Conservation (phyloP, 2,113 vertebrate genomes). For the Taurulus bubalis region DNA sequence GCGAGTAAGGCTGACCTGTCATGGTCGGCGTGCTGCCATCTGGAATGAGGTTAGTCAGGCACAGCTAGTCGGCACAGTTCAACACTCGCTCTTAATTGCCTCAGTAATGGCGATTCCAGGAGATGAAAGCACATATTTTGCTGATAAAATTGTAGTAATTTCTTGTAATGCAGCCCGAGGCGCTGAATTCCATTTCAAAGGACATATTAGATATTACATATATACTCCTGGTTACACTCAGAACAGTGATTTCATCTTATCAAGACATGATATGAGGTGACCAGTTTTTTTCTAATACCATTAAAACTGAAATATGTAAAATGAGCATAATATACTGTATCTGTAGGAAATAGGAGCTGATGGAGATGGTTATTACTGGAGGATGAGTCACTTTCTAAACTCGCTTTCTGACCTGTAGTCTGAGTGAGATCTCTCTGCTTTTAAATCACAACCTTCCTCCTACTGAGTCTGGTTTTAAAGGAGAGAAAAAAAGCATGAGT, state of each 20-base stretch:
- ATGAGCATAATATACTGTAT: neutral
- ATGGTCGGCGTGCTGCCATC: slow-evolving; percentile 39
- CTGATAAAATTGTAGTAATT: slow-evolving; percentile 8
- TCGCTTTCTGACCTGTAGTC: neutral
- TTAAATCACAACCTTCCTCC: neutral
- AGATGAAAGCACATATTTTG: slow-evolving; percentile 28
- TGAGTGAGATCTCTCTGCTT: neutral
- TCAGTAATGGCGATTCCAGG: neutral
- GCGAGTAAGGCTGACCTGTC: slow-evolving; percentile 33
- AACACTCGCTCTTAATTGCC: slow-evolving; percentile 20
- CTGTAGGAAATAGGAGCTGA: neutral
- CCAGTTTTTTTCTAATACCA: neutral
- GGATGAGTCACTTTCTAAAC: neutral
- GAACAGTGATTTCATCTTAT: neutral
- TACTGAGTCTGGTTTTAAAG: neutral
- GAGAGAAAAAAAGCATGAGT: neutral
- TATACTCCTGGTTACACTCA: neutral
- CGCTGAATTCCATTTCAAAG: slow-evolving; percentile 3
- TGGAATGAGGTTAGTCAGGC: slow-evolving; percentile 54
- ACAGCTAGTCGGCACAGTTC: slow-evolving; percentile 32
- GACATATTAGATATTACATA: neutral
- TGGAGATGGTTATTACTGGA: neutral
- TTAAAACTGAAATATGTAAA: neutral
- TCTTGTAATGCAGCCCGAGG: neutral
- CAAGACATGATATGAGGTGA: neutral